Conservation (phyloP, 2,797 vertebrate species). For the Lycodopsis pacificus region DNA sequence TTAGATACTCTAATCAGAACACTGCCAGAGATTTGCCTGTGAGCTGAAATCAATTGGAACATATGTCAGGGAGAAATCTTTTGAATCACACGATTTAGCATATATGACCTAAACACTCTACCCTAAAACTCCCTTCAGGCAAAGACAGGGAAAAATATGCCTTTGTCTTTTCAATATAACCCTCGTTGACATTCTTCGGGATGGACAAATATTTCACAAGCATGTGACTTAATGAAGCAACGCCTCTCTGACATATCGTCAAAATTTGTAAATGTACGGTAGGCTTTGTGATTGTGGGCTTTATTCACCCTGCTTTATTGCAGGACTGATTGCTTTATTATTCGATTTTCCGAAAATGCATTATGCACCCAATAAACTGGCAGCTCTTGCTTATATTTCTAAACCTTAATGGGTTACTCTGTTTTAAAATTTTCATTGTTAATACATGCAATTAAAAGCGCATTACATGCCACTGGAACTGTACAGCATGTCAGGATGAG, state of each 20-base stretch:
- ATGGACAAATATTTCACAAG: not conserved
- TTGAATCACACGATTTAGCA: constrained; percentile 58
- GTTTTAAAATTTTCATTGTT: constrained; percentile 32
- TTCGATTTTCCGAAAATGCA: not conserved
- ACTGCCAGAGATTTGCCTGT: constrained; percentile 65
- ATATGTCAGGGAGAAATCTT: constrained; percentile 62
- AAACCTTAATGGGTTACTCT: constrained; percentile 19
- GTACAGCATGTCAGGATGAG: not conserved
- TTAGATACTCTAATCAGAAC: constrained; percentile 66
- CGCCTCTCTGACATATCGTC: not conserved
- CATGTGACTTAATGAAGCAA: not conserved
- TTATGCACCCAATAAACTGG: constrained; percentile 8
- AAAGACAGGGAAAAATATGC: constrained; percentile 6
- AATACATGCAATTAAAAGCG: constrained; percentile 52
- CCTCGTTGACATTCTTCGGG: not conserved
- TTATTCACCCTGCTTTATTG: not conserved
- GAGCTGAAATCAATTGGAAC: constrained; percentile 72
- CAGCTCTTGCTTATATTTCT: not conserved
- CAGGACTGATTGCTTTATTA: not conserved
- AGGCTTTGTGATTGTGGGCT: not conserved
- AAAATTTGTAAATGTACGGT: not conserved
- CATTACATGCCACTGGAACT: constrained; percentile 25
- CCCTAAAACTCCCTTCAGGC: constrained; percentile 48
- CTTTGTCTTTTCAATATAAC: not conserved
- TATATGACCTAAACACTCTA: constrained; percentile 54